These are phyloP conservation scores for Ophioninae sp. DNA, from an alignment of 2,888 invertebrate genomes.

Conservation along the genomic window DNA sequence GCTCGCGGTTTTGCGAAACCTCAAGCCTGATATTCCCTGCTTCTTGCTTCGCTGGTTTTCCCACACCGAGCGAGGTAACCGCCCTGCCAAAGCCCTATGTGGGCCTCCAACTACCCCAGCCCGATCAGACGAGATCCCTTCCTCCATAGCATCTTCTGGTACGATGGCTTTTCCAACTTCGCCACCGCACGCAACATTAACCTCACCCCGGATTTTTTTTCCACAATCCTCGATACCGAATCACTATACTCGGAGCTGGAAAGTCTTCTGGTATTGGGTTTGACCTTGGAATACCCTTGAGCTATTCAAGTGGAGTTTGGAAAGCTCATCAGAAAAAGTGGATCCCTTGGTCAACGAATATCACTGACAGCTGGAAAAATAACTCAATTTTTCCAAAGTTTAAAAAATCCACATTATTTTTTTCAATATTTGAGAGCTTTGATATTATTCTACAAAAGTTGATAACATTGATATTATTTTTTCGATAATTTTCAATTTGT, in stretches of 20 bases:
- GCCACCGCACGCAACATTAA: slow-evolving; percentile 75
- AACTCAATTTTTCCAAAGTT: too few relatives aligned
- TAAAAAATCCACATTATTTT: too few relatives aligned
- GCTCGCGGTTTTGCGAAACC: slow-evolving; percentile 56
- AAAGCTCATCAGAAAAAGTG: too few relatives aligned
- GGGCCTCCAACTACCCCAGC: slow-evolving; percentile 48
- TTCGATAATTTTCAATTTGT: too few relatives aligned
- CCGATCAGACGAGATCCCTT: slow-evolving; percentile 66
- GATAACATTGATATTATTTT: too few relatives aligned
- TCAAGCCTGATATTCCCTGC: slow-evolving; percentile 56
- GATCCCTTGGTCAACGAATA: too few relatives aligned
- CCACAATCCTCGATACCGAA: slow-evolving; percentile 52
- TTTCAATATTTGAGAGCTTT: too few relatives aligned
- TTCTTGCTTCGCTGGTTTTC: slow-evolving; percentile 57
- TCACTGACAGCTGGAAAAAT: too few relatives aligned
- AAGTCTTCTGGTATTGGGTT: neutral
- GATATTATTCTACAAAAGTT: too few relatives aligned
- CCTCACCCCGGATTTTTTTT: slow-evolving; percentile 73
- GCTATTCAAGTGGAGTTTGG: too few relatives aligned
- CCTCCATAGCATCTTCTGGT: slow-evolving; percentile 67
- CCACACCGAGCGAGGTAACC: slow-evolving; percentile 35
- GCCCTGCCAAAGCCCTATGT: slow-evolving; percentile 35
- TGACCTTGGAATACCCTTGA: neutral
- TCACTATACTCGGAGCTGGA: slow-evolving; percentile 11
- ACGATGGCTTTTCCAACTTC: slow-evolving; percentile 59